These are phyloP conservation scores for Lamellibrachia columna DNA, from an alignment of 2,888 invertebrate species.

Conservation along the genomic window DNA sequence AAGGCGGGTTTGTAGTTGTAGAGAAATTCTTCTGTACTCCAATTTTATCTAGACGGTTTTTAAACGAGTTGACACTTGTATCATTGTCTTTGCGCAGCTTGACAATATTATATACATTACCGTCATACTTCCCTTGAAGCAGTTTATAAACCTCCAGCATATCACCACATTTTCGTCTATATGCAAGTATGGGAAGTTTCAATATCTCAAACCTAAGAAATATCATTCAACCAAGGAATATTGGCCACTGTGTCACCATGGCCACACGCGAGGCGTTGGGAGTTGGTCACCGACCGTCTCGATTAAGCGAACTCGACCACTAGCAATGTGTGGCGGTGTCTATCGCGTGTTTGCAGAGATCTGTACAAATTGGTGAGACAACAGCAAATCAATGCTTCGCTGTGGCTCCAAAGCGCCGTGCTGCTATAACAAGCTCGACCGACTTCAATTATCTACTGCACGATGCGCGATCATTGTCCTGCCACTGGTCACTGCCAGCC, in stretches of 20 bases:
- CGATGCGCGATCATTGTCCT: not conserved
- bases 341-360: constrained; percentile 6
- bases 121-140: too few species aligned
- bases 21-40: too few species aligned
- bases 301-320: not conserved
- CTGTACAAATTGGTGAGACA: constrained; percentile 5
- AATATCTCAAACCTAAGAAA: too few species aligned
- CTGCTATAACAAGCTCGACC: not conserved
- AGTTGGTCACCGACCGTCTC: not conserved
- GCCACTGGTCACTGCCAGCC: not conserved
- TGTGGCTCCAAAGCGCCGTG: not conserved
- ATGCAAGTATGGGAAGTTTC: too few species aligned
- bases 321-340: not conserved
- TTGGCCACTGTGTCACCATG: not conserved
- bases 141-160: too few species aligned
- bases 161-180: too few species aligned
- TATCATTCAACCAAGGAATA: not conserved
- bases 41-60: too few species aligned
- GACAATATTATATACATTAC: too few species aligned
- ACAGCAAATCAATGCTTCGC: not conserved
- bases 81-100: too few species aligned
- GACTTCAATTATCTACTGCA: not conserved
- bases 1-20: too few species aligned
- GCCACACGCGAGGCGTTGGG: not conserved
- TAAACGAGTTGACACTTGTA: too few species aligned